Evolutionary conservation across 2,113 vertebrate species (phyloP).

Genomic region (Dryoscopus gambensis): DNA sequence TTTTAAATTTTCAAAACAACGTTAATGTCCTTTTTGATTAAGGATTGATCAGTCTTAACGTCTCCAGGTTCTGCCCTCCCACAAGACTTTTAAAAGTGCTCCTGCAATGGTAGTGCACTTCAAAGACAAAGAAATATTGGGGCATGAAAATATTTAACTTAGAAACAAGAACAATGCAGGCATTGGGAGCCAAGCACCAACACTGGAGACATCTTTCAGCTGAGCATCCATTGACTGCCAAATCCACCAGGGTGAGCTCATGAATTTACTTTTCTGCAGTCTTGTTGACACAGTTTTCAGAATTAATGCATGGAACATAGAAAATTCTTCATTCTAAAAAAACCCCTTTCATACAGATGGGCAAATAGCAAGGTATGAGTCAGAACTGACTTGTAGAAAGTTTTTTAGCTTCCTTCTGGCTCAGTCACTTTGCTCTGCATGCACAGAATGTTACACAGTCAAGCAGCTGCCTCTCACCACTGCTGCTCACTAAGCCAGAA

Average conservation of each 20-base stretch:
- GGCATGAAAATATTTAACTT: neutral
- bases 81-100: neutral
- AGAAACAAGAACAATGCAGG: neutral
- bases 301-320: neutral
- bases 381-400: neutral
- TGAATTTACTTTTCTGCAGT: neutral
- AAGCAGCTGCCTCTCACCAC: neutral
- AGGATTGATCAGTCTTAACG: neutral
- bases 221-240: rapidly evolving
- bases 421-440: neutral
- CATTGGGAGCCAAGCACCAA: neutral
- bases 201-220: neutral
- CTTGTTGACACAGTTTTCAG: neutral
- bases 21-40: neutral
- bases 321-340: neutral
- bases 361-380: neutral
- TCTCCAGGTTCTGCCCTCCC: neutral
- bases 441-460: neutral
- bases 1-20: neutral
- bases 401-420: neutral
- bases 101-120: neutral
- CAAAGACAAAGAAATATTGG: neutral
- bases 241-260: neutral
- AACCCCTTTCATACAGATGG: neutral
- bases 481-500: neutral